Conservation (phyloP, 2,888 invertebrate species). For the Eristalis tenax region DNA sequence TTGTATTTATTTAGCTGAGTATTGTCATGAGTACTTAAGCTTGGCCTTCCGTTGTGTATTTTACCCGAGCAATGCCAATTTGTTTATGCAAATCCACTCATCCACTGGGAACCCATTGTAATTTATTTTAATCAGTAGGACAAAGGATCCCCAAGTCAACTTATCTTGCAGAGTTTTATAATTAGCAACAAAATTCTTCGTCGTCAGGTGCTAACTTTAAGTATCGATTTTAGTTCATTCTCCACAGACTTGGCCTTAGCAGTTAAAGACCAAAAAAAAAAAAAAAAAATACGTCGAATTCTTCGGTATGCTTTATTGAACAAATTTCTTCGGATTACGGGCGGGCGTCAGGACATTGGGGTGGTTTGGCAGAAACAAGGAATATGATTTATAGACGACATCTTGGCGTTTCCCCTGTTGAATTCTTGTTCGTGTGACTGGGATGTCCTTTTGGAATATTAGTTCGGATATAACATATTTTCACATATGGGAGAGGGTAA, state of each 20-base stretch:
- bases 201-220: conserved; percentile 24
- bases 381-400: conserved; percentile 71
- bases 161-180: conserved; percentile 14
- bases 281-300: not conserved
- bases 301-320: conserved; percentile 59
- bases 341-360: conserved; percentile 22
- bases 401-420: conserved; percentile 64
- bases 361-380: conserved; percentile 50
- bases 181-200: conserved; percentile 39
- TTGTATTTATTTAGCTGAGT: conserved; percentile 69
- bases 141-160: not conserved
- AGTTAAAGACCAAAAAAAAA: not conserved
- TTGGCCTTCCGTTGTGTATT: conserved; percentile 7
- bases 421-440: conserved; percentile 48
- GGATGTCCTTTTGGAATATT: conserved; percentile 67
- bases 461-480: conserved; percentile 64
- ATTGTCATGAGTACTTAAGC: conserved; percentile 46
- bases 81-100: conserved; percentile 61
- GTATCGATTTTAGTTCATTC: conserved; percentile 11
- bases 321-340: conserved; percentile 60
- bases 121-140: conserved; percentile 63
- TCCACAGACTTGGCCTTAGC: conserved; percentile 13
- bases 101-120: conserved; percentile 53
- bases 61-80: conserved; percentile 45
- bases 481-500: conserved; percentile 70